Evolutionary conservation across 2,797 vertebrate species (phyloP), one percentile per base, ranked within the genome.

Genomic region (Aldrovandia affinis): DNA sequence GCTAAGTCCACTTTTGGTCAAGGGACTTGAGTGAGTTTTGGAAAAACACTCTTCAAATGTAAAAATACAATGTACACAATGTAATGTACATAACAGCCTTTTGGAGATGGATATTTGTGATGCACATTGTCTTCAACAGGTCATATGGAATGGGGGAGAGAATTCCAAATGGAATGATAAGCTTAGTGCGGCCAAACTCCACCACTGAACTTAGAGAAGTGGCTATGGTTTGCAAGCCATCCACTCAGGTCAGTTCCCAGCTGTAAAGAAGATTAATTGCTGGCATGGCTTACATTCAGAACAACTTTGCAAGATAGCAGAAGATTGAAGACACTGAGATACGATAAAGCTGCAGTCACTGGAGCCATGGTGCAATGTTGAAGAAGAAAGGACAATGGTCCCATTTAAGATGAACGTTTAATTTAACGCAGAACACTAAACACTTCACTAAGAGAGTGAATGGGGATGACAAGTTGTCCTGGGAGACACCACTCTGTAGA

Each of bases 151-250:
- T 57, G 81, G 15, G 30, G 30, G 78, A 54, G 70, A 57, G 57
- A 39, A n/a, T n/a, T n/a, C n/a, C n/a, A n/a, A n/a, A n/a, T n/a
- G n/a, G n/a, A n/a, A n/a, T n/a, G n/a, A n/a, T n/a, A n/a, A n/a
- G 55, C 50, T 85, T 55, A 73, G 65, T 83, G 75, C 12, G 28
- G 47, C 79, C 84, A 82, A 84, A 86, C 86, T 84, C 86, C 83
- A 88, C 18, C 15, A 50, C 83, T 85, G 50, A n/a, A 77, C 52
- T 79, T 73, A 82, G 84, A 61, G 36, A 87, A 10, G 47, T 52
- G 47, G 42, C 77, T 33, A 22, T 54, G 44, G 44, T 44, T 30
- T 28, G n/a, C 79, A 59, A 15, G 20, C 33, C 54, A 52, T 78
- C 20, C 44, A 25, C 65, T 10, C 65, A 22, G 1, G 33, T 44